Evolutionary conservation across 2,113 vertebrate species (phyloP).

Genomic region (Parus major): DNA sequence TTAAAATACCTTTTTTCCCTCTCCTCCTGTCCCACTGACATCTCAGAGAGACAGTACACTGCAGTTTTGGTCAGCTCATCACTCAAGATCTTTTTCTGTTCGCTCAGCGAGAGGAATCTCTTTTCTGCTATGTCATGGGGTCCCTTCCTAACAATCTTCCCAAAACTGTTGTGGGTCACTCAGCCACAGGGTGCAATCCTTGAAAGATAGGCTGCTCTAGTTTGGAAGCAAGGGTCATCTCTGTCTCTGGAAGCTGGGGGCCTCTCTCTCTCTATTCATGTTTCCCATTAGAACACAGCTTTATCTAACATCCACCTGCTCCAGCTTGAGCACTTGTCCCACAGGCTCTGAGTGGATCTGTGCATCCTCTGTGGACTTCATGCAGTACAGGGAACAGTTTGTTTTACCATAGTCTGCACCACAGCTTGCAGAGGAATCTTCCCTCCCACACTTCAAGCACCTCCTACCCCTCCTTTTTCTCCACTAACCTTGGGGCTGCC

Average conservation of each 20-base stretch:
- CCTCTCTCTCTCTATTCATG: not conserved
- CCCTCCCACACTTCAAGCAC: not conserved
- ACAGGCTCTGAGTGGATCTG: not conserved
- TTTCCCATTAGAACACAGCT: not conserved
- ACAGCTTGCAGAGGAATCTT: not conserved
- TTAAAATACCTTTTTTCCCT: not conserved
- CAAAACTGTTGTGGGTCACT: not conserved
- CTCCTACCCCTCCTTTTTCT: not conserved
- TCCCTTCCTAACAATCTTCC: not conserved
- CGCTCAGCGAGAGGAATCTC: rapidly evolving
- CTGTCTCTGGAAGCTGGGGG: not conserved
- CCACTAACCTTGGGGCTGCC: rapidly evolving
- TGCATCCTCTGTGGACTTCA: not conserved
- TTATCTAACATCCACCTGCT: rapidly evolving
- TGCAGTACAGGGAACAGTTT: not conserved
- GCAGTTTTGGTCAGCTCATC: not conserved
- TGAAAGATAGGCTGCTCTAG: rapidly evolving
- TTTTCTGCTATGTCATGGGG: not conserved
- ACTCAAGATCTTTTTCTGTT: not conserved
- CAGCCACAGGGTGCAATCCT: not conserved
- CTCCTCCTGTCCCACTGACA: not conserved
- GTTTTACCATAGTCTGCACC: not conserved
- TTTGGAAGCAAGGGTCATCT: not conserved
- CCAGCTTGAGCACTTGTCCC: rapidly evolving
- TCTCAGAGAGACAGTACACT: rapidly evolving